Percentiles rank a stretch among this genome's conserved stretches.
These are phyloP conservation scores for Dinocampus coccinellae DNA, from an alignment of 2,888 invertebrate genomes.

Conservation along the genomic window DNA sequence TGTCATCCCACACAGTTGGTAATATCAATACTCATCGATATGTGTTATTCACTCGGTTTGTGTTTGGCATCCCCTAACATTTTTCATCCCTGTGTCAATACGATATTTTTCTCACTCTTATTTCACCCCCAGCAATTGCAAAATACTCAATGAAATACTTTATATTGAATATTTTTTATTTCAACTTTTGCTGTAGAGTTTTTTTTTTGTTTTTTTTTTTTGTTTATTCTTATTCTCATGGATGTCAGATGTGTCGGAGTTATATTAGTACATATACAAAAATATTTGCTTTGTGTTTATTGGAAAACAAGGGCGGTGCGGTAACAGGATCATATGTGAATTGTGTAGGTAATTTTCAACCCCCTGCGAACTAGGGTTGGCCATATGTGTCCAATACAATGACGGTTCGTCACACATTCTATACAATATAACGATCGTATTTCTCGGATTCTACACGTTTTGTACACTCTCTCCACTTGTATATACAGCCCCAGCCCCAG, in stretches of 20 bases:
- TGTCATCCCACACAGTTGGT: slow-evolving; percentile 46
- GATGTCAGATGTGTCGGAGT: too few species aligned
- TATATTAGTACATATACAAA: slow-evolving; percentile 16
- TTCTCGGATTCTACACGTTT: neutral
- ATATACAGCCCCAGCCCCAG: too few species aligned
- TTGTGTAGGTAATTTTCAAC: slow-evolving; percentile 52
- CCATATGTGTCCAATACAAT: slow-evolving; percentile 28
- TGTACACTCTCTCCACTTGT: neutral
- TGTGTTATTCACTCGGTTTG: too few species aligned
- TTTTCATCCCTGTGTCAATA: too few species aligned
- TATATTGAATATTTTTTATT: too few species aligned
- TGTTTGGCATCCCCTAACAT: too few species aligned
- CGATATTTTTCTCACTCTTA: too few species aligned
- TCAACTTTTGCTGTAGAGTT: too few species aligned
- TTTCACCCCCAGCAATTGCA: too few species aligned
- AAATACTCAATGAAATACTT: too few species aligned
- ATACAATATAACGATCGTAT: neutral
- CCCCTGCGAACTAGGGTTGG: slow-evolving; percentile 52
- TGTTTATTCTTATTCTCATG: neutral
- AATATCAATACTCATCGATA: slow-evolving; percentile 36
- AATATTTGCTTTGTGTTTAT: slow-evolving; percentile 63
- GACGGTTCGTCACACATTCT: neutral
- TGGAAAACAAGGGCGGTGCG: slow-evolving; percentile 69
- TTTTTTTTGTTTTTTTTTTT: neutral
- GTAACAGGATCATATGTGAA: slow-evolving; percentile 63